Evolutionary conservation across 2,888 invertebrate genomes (phyloP).

Genomic region (Sinohyriopsis cumingii): DNA sequence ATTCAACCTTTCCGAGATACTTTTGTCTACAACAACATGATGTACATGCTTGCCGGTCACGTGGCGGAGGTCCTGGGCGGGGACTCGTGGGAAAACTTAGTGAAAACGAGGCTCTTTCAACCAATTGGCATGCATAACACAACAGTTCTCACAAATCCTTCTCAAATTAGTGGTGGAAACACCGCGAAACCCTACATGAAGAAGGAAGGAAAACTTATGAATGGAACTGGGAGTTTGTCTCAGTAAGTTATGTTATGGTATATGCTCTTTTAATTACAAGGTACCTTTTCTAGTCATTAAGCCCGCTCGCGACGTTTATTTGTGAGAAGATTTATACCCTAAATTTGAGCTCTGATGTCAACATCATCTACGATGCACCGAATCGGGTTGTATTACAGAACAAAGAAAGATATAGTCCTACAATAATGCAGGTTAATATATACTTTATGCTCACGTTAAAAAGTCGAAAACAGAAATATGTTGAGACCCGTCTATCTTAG

Average conservation of each 20-base stretch:
- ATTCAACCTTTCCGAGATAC: slow-evolving; percentile 16
- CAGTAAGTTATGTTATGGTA: background rate
- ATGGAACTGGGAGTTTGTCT: background rate
- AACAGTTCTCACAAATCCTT: slow-evolving; percentile 8
- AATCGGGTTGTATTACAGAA: too few relatives aligned
- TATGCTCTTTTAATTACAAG: too few relatives aligned
- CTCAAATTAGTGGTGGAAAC: slow-evolving; percentile 4
- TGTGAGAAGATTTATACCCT: too few relatives aligned
- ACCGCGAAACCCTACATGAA: slow-evolving; percentile 41
- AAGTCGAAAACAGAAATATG: too few relatives aligned
- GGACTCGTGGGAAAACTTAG: slow-evolving; percentile 36
- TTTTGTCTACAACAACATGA: slow-evolving; percentile 45
- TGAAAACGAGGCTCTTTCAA: slow-evolving; percentile 28
- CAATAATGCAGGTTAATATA: too few relatives aligned
- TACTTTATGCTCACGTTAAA: too few relatives aligned
- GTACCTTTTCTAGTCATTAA: too few relatives aligned
- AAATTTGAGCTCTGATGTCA: too few relatives aligned
- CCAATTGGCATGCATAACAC: slow-evolving; percentile 38
- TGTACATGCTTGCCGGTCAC: slow-evolving; percentile 36
- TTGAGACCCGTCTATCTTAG: too few relatives aligned
- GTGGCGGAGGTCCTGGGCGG: slow-evolving; percentile 34
- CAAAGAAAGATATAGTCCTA: too few relatives aligned
- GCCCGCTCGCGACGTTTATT: too few relatives aligned
- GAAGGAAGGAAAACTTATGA: slow-evolving; percentile 12
- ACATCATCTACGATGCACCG: too few relatives aligned